Evolutionary conservation across 2,113 vertebrate genomes (phyloP).

Genomic region (Anarhynchus alexandrinus): DNA sequence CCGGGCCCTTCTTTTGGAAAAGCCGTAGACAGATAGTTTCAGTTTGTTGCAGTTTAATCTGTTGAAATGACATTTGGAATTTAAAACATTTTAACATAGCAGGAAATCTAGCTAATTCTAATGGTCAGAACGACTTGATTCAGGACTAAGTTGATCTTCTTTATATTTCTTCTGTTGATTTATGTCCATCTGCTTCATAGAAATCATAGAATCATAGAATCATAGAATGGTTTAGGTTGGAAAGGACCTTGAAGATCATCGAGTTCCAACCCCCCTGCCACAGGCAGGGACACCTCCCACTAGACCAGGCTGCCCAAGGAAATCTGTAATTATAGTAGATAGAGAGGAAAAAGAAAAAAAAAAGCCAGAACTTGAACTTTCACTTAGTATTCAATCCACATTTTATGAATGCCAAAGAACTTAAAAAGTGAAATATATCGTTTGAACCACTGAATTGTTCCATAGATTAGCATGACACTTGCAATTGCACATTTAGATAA

Average conservation of each 20-base stretch:
- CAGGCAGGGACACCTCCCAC: too few species aligned
- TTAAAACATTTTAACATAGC: background rate
- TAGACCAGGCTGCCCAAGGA: too few species aligned
- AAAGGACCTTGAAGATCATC: too few species aligned
- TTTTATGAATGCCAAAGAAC: background rate
- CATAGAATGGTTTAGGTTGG: too few species aligned
- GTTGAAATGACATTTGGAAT: background rate
- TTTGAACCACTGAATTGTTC: background rate
- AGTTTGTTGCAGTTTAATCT: background rate
- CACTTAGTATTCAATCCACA: background rate
- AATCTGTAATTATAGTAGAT: background rate
- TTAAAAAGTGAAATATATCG: background rate
- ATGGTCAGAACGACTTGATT: background rate
- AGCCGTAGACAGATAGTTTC: background rate
- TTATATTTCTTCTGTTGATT: background rate
- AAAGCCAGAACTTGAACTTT: background rate
- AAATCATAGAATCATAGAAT: too few species aligned
- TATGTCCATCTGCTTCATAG: background rate
- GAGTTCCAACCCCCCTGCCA: too few species aligned
- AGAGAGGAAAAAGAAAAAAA: background rate
- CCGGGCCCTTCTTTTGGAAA: background rate
- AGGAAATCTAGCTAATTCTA: background rate
- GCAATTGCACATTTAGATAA: background rate
- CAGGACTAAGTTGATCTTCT: background rate
- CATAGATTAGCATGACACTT: background rate